A percentile compares a stretch with the other conserved stretches of the same genome.
Evolutionary conservation across 2,888 invertebrate genomes (phyloP).

Genomic region (Andrena hattorfiana): DNA sequence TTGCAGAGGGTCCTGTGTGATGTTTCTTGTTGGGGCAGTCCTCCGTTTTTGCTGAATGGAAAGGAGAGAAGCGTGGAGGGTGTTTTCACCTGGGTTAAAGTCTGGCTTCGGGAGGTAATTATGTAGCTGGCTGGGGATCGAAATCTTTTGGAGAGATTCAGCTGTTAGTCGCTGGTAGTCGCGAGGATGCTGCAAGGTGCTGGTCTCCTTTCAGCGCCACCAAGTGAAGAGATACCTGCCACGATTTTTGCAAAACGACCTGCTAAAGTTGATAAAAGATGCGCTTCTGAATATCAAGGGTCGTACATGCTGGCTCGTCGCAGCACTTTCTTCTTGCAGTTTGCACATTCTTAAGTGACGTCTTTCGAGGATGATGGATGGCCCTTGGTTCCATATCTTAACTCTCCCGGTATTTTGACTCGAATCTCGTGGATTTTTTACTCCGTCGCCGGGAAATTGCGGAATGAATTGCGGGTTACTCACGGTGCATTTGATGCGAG

Average conservation of each 20-base stretch:
- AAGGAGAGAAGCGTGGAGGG: neutral
- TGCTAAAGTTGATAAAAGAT: neutral
- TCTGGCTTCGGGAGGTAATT: no score
- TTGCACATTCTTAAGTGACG: constrained; percentile 14
- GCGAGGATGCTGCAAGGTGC: no score
- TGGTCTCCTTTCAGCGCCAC: neutral
- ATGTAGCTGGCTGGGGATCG: no score
- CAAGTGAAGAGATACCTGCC: neutral
- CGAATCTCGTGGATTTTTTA: constrained; percentile 16
- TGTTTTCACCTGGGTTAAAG: no score
- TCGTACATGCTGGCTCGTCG: neutral
- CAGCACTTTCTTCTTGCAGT: constrained; percentile 15
- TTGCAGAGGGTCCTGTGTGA: neutral
- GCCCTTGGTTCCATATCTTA: constrained; percentile 14
- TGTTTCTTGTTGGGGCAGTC: neutral
- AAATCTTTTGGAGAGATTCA: no score
- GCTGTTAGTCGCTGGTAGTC: no score
- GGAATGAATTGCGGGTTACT: constrained; percentile 32
- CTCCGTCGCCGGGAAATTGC: neutral
- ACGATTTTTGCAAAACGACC: neutral
- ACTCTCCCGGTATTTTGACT: neutral
- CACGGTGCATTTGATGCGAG: neutral
- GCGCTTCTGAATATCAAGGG: neutral
- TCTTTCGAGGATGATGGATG: constrained; percentile 34
- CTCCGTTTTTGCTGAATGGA: neutral